Evolutionary conservation across 2,888 invertebrate species (phyloP), one percentile per base, ranked within the genome.

Genomic region (Stenurella melanura): DNA sequence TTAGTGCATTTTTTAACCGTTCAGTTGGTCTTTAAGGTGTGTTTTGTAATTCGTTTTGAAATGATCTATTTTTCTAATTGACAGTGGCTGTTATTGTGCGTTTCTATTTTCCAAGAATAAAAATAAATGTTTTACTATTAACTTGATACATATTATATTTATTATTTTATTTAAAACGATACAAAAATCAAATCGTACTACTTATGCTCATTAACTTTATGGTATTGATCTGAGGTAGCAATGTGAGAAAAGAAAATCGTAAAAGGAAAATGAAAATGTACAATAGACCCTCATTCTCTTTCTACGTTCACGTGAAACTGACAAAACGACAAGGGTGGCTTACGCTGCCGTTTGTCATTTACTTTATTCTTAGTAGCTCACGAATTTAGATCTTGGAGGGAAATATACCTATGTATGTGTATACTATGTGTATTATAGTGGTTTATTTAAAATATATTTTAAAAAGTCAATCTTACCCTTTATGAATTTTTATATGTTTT

Each of bases 241-340:
- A 11, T 42, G 2, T 38, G 30, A 38, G 10, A 18, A 38, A 18
- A 17, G 21, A 66, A 66, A 50, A 66, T 4, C 21, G 18, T 12
- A 50, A 61, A 34, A 30, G 42, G 21, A 50, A 66, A 19, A 19
- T 42, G 18, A 42, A 66, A 50, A 21, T 21, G 66, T 54, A 66
- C 66, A 66, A 50, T 66, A 34, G 30, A 34, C 30, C 19, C 19
- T 42, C 50, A 21, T 66, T 19, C 19, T 66, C 50, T 66, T 66
- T 63, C 17, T 17, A 9, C 38, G 6, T n/a, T 21, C 34, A 38
- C 63, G 38, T 34, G 63, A 17, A 63, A 63, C 12, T 42, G 42
- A 42, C 11, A 63, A 63, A 34, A 38, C 30, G 63, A 63, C 63
- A 38, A 26, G 17, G 19, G 63, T 30, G 9, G 60, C 38, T 63